Percentiles rank a stretch among this genome's conserved stretches.
These are phyloP conservation scores for Emydocephalus ijimae DNA, from an alignment of 2,113 vertebrate genomes.

Conservation along the genomic window DNA sequence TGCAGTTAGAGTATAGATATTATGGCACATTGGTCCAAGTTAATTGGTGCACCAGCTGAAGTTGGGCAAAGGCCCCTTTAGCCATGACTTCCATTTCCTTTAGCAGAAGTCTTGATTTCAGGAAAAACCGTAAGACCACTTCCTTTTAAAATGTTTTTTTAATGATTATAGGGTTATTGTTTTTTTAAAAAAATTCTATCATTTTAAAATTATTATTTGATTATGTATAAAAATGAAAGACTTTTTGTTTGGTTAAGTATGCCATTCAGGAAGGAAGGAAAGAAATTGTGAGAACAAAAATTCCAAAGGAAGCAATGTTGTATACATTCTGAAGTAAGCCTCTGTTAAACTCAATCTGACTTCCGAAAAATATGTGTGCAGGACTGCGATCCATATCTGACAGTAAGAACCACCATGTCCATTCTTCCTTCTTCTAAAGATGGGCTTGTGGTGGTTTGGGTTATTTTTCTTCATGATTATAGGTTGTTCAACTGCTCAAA, in stretches of 20 bases:
- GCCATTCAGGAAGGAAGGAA: not conserved
- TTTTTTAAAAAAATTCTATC: not conserved
- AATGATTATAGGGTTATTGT: not conserved
- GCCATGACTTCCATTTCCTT: not conserved
- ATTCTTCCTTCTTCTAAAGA: conserved; percentile 15
- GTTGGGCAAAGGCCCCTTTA: not conserved
- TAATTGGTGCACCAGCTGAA: not conserved
- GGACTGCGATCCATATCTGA: not conserved
- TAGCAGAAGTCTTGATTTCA: not conserved
- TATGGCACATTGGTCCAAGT: not conserved
- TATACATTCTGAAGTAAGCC: not conserved
- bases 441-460: not conserved
- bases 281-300: not conserved
- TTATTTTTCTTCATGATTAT: conserved; percentile 21
- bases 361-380: not conserved
- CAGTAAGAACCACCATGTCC: not conserved
- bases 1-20: not conserved
- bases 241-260: not conserved
- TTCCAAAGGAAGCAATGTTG: not conserved
- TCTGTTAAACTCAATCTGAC: not conserved
- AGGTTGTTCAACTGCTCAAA: conserved; percentile 20
- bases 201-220: not conserved
- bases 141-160: not conserved
- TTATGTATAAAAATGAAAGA: not conserved
- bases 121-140: not conserved